Evolutionary conservation across 30 jellyfish, hydroid and myxozoan species (phyloP).

Genomic region (Hydractinia echinata): DNA sequence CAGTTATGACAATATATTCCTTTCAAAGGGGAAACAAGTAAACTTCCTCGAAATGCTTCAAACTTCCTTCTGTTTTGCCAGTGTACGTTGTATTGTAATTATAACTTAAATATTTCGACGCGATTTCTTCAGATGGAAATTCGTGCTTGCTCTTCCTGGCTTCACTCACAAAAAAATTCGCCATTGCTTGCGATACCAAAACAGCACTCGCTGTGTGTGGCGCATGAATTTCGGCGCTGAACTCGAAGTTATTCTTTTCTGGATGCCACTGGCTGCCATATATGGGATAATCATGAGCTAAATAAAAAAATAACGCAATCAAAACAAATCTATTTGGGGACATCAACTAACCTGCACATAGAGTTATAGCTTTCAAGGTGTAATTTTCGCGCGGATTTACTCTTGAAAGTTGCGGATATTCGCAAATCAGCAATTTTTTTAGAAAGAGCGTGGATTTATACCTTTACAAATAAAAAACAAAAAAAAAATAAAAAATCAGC

Average conservation of each 20-base stretch:
- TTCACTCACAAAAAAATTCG: slow-evolving; percentile 74
- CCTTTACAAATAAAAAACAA: no score
- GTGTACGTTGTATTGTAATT: slow-evolving; percentile 48
- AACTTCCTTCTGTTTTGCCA: slow-evolving; percentile 37
- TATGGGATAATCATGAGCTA: slow-evolving; percentile 61
- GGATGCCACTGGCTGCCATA: slow-evolving; percentile 98
- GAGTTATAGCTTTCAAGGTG: no score
- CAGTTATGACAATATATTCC: no score
- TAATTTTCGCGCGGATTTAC: no score
- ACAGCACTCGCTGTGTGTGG: slow-evolving; percentile 73
- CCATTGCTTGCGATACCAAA: slow-evolving; percentile 61
- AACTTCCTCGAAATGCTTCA: slow-evolving; percentile 70
- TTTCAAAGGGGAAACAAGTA: slow-evolving; percentile 41
- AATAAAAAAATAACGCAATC: background rate
- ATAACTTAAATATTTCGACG: slow-evolving; percentile 53
- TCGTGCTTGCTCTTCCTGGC: slow-evolving; percentile 72
- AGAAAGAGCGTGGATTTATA: no score
- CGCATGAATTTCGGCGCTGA: slow-evolving; percentile 43
- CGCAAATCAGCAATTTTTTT: no score
- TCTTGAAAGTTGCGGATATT: no score
- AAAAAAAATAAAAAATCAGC: no score
- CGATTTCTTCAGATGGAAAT: slow-evolving; percentile 53
- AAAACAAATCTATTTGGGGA: no score
- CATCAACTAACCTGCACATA: no score
- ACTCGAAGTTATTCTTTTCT: slow-evolving; percentile 70